These are phyloP conservation scores for Sitophilus oryzae DNA, from an alignment of 1,140 invertebrate genomes.

Conservation along the genomic window DNA sequence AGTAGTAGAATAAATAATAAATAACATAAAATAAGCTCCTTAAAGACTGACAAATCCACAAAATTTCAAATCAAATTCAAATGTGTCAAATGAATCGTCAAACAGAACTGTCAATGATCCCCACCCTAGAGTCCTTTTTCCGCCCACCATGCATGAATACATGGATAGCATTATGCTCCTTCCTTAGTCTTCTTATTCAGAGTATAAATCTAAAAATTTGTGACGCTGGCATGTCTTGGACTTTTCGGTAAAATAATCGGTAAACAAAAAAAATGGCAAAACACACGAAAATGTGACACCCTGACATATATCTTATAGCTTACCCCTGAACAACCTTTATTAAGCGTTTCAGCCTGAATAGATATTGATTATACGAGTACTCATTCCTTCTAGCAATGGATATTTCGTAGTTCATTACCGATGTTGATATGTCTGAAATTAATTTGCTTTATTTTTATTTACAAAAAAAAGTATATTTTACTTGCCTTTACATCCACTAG, in stretches of 20 bases:
- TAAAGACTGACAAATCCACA: no score
- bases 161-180: no score
- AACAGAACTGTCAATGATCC: no score
- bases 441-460: background rate
- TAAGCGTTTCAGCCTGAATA: slow-evolving; percentile 36
- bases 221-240: no score
- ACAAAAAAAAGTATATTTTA: background rate
- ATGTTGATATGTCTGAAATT: slow-evolving; percentile 34
- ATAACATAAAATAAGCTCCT: no score
- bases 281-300: background rate
- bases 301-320: slow-evolving; percentile 11
- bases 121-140: no score
- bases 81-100: no score
- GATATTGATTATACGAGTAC: slow-evolving; percentile 33
- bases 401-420: slow-evolving; percentile 36
- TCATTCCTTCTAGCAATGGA: slow-evolving; percentile 33
- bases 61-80: no score
- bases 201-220: no score
- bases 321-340: slow-evolving; percentile 47
- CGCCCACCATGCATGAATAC: no score
- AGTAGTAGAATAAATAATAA: no score
- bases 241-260: slow-evolving; percentile 16
- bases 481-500: slow-evolving; percentile 41
- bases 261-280: background rate
- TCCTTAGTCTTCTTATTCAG: no score